A percentile compares a stretch with the other conserved stretches of the same genome.
These are phyloP conservation scores for Symphodus melops DNA, from an alignment of 2,113 vertebrate species.

Conservation along the genomic window DNA sequence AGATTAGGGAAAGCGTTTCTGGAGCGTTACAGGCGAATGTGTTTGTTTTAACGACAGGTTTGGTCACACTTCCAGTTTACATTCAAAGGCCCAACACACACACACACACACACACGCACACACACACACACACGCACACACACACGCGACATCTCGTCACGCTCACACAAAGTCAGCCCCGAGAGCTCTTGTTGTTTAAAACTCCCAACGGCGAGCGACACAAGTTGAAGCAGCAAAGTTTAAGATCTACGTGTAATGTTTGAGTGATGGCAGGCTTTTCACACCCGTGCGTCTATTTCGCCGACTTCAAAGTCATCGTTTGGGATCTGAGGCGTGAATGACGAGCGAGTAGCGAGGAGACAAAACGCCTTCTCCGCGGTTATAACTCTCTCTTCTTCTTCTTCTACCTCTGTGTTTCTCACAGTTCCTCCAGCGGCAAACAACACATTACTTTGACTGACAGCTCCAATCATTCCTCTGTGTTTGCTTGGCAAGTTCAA, in stretches of 20 bases:
- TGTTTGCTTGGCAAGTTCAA: conserved; percentile 78
- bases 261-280: conserved; percentile 35
- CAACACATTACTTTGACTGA: conserved; percentile 76
- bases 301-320: conserved; percentile 61
- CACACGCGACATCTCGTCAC: conserved; percentile 9
- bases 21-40: no score
- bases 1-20: no score
- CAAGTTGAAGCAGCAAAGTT: conserved; percentile 18
- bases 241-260: conserved; percentile 32
- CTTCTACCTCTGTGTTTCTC: conserved; percentile 20
- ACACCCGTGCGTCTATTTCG: conserved; percentile 52
- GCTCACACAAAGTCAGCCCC: conserved; percentile 21
- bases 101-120: conserved; percentile 9
- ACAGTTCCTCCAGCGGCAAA: conserved; percentile 54
- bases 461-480: conserved; percentile 78
- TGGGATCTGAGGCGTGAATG: conserved; percentile 58
- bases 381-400: conserved; percentile 22
- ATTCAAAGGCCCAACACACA: conserved; percentile 13
- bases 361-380: conserved; percentile 41
- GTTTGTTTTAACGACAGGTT: background rate
- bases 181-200: conserved; percentile 12
- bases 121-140: background rate
- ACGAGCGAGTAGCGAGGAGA: conserved; percentile 36
- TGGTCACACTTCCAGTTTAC: conserved; percentile 3
- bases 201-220: conserved; percentile 6